These are phyloP conservation scores for Metacarcinus magister DNA, from an alignment of 2,888 invertebrate genomes.

Conservation along the genomic window DNA sequence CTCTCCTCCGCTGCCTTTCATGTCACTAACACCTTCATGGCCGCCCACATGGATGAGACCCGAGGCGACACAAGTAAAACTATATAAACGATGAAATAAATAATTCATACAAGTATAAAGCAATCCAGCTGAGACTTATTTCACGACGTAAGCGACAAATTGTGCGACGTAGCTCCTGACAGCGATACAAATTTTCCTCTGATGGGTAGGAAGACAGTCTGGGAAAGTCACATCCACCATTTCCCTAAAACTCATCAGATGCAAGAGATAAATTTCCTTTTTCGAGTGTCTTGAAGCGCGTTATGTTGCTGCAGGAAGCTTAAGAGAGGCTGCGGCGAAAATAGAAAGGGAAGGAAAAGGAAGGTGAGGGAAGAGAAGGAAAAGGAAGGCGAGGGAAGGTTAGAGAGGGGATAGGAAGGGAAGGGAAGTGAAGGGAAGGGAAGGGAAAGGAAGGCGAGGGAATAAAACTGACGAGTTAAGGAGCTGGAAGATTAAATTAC, in stretches of 20 bases:
- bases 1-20: not conserved
- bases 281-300: constrained; percentile 3
- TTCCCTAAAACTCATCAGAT: constrained; percentile 16
- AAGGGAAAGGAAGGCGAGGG: not conserved
- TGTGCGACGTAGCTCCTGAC: not conserved
- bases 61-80: not conserved
- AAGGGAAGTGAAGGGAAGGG: not conserved
- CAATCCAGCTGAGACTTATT: not conserved
- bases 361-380: not conserved
- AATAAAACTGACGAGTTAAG: not conserved
- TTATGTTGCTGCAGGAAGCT: not conserved
- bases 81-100: not conserved
- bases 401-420: not conserved
- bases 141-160: constrained; percentile 2
- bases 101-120: not conserved
- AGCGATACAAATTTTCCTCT: not conserved
- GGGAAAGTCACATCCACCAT: not conserved
- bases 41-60: not conserved
- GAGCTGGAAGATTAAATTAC: not conserved
- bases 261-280: not conserved
- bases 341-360: not conserved
- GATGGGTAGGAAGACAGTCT: not conserved
- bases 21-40: not conserved
- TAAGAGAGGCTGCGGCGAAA: not conserved
- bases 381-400: not conserved